Percentiles rank a stretch among this genome's conserved stretches.
phyloP scores from a whole-genome alignment of 1,140 invertebrate genomes.

The Drosophila nannoptera region DNA sequence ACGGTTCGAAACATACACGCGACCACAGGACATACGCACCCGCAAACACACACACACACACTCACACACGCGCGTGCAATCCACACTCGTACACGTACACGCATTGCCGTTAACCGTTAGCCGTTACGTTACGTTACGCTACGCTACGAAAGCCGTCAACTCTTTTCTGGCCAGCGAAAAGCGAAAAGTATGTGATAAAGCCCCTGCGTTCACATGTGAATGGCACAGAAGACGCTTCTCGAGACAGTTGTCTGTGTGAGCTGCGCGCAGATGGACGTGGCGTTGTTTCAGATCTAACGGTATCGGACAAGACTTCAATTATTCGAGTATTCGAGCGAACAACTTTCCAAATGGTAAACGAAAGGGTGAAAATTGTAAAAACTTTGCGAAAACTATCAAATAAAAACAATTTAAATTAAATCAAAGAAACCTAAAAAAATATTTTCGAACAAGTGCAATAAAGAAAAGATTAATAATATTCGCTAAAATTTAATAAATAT shows the following conservation, averaged over 20 bases:
- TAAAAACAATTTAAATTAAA: not conserved
- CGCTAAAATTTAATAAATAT: no score
- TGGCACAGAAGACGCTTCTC: conserved; percentile 22
- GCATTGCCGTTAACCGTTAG: conserved; percentile 35
- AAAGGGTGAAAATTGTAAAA: not conserved
- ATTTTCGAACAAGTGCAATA: no score
- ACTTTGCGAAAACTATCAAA: not conserved
- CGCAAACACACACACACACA: conserved; percentile 30
- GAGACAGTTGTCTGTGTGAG: conserved; percentile 39
- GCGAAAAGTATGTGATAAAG: conserved; percentile 45
- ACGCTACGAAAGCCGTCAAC: conserved; percentile 46
- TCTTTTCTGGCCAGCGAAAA: conserved; percentile 27
- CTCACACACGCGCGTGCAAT: conserved; percentile 22
- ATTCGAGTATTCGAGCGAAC: no score
- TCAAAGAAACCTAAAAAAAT: not conserved
- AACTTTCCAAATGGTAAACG: not conserved
- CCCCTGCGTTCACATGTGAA: conserved; percentile 39
- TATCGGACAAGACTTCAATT: conserved; percentile 8
- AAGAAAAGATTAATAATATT: no score
- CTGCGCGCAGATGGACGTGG: conserved; percentile 36
- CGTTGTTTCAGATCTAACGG: conserved; percentile 7
- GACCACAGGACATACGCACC: conserved; percentile 54
- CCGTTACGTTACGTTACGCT: conserved; percentile 18
- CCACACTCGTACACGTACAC: not conserved
- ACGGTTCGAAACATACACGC: conserved; percentile 78